Conservation (phyloP, 2,888 invertebrate genomes). For the Pollenia amentaria region DNA sequence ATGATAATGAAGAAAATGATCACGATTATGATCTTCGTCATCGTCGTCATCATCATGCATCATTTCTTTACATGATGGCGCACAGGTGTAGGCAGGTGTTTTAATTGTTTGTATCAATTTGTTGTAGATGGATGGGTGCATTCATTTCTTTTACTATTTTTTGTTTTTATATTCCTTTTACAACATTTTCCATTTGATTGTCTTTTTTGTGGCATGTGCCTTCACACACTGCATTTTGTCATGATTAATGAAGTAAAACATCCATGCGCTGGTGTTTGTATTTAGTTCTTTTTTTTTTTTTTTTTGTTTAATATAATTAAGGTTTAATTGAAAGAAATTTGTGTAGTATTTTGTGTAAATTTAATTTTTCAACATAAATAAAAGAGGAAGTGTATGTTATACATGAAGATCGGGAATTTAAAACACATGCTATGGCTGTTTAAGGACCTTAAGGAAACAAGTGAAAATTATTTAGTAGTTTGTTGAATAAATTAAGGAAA, state of each 20-base stretch:
- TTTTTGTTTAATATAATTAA: slow-evolving; percentile 32
- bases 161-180: slow-evolving; percentile 29
- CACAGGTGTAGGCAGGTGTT: slow-evolving; percentile 79
- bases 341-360: not conserved
- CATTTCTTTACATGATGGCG: slow-evolving; percentile 53
- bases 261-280: not conserved
- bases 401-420: not conserved
- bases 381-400: too few relatives aligned
- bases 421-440: not conserved
- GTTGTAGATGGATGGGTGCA: slow-evolving; percentile 45
- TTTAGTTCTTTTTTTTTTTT: not conserved
- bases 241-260: slow-evolving; percentile 75
- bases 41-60: slow-evolving; percentile 43
- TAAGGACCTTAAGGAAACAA: not conserved
- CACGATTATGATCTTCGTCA: slow-evolving; percentile 12
- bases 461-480: too few relatives aligned
- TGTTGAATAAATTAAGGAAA: too few relatives aligned
- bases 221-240: slow-evolving; percentile 50
- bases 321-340: slow-evolving; percentile 39
- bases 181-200: slow-evolving; percentile 27
- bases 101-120: slow-evolving; percentile 72
- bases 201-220: slow-evolving; percentile 79
- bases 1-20: slow-evolving; percentile 41
- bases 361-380: not conserved
- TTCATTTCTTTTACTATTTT: slow-evolving; percentile 27